Conservation (phyloP, 2,113 vertebrate genomes). For the Tympanuchus pallidicinctus region DNA sequence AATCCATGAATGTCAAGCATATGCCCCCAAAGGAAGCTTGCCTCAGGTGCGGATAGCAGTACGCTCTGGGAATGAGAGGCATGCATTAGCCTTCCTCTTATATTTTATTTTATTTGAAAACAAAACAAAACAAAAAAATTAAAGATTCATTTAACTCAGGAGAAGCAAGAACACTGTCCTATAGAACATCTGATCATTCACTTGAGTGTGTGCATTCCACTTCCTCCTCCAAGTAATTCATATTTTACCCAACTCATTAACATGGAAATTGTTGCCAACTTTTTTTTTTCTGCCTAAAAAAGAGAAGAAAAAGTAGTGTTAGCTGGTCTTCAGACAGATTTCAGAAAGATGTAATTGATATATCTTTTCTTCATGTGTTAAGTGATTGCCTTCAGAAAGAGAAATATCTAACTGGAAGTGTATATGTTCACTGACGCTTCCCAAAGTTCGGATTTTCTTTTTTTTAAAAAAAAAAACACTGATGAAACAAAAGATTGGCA, state of each 20-base stretch:
- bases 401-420: background rate
- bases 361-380: background rate
- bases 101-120: background rate
- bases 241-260: background rate
- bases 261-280: background rate
- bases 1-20: background rate
- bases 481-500: background rate
- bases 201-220: background rate
- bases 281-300: background rate
- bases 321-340: background rate
- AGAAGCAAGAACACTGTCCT: background rate
- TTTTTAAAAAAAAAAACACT: background rate
- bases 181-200: background rate
- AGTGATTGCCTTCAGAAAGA: background rate
- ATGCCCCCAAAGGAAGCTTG: background rate
- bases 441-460: background rate
- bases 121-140: background rate
- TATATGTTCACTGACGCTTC: background rate
- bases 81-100: background rate
- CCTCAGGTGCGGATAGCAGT: background rate
- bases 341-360: background rate
- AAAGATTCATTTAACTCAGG: background rate
- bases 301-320: background rate
- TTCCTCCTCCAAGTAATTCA: background rate
- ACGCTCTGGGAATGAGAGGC: background rate